Base-by-base conservation (phyloP, 2,888 invertebrate species). In the Pseudanteris insignis region DNA sequence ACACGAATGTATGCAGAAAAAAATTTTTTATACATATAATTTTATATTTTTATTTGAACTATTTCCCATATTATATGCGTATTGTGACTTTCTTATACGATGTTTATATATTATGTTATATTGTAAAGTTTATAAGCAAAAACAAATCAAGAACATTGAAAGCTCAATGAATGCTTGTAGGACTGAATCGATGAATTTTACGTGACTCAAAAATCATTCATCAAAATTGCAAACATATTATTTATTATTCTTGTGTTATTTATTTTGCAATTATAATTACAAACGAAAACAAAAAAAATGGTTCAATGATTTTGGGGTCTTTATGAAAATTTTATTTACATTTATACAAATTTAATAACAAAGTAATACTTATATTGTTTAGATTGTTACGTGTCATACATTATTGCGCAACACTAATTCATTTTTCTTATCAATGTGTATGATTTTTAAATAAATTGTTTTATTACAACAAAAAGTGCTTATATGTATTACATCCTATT, bases 361-460 rank as follows among this genome's bases (percentile, higher is more conserved):
- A n/a, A n/a, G n/a, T n/a, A n/a, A n/a, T n/a, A n/a, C n/a, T n/a
- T 18, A 18, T 18, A 18, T 6, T 18, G 6, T 6, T n/a, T 18
- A 18, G 18, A 18, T 18, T 18, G 18, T 41, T 32, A 43, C 30
- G 43, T 37, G 28, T 50, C 30, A 21, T 29, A 26, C 21, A 51
- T 40, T 2, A 53, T 47, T 30, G 51, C 41, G 41, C 29, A 62
- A 46, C 32, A 14, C 24, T 55, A 47, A 43, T 43, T 28, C 41
- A 47, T 62, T 47, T 62, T 32, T 36, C 30, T 32, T 51, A 43
- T 48, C 48, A 36, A 57, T 59, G 58, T 69, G 69, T 69, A 69
- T 63, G 53, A 50, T 66, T 63, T 64, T 64, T 53, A 67, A 59
- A 70, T 70, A 69, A 72, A 71, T 67, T 62, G 64, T 65, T 70